Conservation (phyloP, 23 tunicate genomes). For the Trididemnum clinides region DNA sequence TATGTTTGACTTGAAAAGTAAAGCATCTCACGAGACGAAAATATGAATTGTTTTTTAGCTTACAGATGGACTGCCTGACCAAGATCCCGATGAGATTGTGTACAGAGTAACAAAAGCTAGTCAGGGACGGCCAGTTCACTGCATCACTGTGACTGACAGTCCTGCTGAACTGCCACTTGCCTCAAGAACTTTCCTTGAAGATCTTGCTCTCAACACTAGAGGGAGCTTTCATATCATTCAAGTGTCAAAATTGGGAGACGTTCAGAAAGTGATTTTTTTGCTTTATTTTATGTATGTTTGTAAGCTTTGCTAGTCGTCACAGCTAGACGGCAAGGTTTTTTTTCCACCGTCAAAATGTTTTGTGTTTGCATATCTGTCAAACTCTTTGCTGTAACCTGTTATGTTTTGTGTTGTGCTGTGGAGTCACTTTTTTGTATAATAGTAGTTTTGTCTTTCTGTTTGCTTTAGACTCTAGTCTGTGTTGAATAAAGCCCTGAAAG, state of each 20-base stretch:
- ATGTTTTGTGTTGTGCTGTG: too few species aligned
- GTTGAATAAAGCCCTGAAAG: too few species aligned
- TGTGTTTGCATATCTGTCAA: too few species aligned
- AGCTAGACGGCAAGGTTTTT: too few species aligned
- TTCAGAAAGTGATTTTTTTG: slow-evolving; percentile 52
- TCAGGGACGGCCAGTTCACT: slow-evolving; percentile 79
- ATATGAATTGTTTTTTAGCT: slow-evolving; percentile 24
- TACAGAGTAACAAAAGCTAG: slow-evolving; percentile 36
- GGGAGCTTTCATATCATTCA: slow-evolving; percentile 85
- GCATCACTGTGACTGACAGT: slow-evolving; percentile 60
- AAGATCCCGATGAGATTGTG: slow-evolving; percentile 58
- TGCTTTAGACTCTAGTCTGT: too few species aligned
- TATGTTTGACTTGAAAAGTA: too few species aligned
- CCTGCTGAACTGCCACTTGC: slow-evolving; percentile 31
- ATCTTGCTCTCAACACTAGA: slow-evolving; percentile 70
- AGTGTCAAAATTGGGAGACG: slow-evolving; percentile 61
- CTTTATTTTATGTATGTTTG: too few species aligned
- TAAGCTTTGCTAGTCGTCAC: too few species aligned
- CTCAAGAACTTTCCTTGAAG: slow-evolving; percentile 59
- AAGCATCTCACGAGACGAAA: neutral
- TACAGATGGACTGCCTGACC: slow-evolving; percentile 74
- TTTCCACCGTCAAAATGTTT: too few species aligned
- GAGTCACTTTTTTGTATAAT: too few species aligned
- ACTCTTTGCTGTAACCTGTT: too few species aligned
- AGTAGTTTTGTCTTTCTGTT: too few species aligned